These are phyloP conservation scores for Heterochromis multidens DNA, from an alignment of 2,113 vertebrate species.

Conservation along the genomic window DNA sequence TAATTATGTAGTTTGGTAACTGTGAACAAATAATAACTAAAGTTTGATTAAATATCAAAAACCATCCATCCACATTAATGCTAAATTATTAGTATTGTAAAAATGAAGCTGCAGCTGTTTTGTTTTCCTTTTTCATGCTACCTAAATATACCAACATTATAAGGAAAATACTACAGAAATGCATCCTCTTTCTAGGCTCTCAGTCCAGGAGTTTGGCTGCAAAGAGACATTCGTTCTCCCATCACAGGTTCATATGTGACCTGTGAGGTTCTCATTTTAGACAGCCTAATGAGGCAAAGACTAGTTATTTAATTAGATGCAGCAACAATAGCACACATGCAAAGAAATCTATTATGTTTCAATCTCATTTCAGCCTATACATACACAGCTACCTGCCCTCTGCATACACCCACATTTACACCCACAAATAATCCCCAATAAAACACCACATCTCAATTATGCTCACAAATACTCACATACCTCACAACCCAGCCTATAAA, in stretches of 20 bases:
- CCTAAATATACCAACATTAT: neutral
- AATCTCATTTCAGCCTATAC: neutral
- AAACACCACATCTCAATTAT: conserved; percentile 59
- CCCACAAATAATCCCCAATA: conserved; percentile 22
- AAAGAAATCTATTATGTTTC: conserved; percentile 18
- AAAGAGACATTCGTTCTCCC: neutral
- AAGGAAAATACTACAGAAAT: neutral
- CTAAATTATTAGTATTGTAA: too few relatives aligned
- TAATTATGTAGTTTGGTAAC: neutral
- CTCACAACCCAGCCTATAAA: conserved; percentile 63
- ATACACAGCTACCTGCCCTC: neutral
- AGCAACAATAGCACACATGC: neutral
- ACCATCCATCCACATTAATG: too few relatives aligned
- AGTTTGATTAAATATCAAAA: neutral
- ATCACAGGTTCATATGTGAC: neutral
- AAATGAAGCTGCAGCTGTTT: neutral
- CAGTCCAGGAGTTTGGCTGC: neutral
- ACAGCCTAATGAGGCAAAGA: conserved; percentile 46
- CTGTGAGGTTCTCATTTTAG: conserved; percentile 45
- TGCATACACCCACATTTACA: neutral
- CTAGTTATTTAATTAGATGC: conserved; percentile 35
- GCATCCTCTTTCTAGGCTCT: neutral
- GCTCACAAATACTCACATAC: conserved; percentile 58
- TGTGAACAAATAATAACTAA: neutral
- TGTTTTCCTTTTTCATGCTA: neutral